Conservation (phyloP, 2,888 invertebrate species). For the Caenorhabditis doughertyi region DNA sequence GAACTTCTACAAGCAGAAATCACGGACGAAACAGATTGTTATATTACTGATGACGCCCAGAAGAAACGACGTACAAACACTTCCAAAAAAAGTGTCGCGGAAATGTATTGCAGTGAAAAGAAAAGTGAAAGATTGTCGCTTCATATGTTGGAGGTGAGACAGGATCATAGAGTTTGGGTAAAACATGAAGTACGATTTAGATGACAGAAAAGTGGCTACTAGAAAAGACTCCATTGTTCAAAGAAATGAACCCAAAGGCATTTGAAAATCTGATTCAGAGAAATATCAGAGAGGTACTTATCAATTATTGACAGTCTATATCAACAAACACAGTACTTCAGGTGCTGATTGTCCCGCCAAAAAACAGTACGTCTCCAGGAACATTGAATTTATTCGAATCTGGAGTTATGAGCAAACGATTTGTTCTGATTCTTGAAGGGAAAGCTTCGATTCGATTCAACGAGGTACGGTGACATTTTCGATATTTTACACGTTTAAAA, state of each 20-base stretch:
- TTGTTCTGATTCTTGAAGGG: constrained; percentile 93
- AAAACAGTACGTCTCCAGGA: constrained; percentile 42
- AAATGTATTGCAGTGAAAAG: constrained; percentile 56
- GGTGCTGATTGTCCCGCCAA: constrained; percentile 53
- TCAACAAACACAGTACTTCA: not conserved
- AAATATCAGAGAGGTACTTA: constrained; percentile 65
- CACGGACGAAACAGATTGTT: constrained; percentile 94
- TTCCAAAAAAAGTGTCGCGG: constrained; percentile 48
- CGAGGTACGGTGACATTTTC: constrained; percentile 26
- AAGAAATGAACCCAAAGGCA: constrained; percentile 55
- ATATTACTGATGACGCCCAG: constrained; percentile 84
- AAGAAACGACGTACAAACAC: constrained; percentile 63
- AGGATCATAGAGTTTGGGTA: not conserved
- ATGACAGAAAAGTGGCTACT: constrained; percentile 59
- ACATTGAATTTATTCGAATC: constrained; percentile 80
- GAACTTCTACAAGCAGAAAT: constrained; percentile 93
- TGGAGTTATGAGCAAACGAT: constrained; percentile 89
- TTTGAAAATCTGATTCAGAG: constrained; percentile 65
- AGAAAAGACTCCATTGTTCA: constrained; percentile 56
- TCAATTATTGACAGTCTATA: too few species aligned
- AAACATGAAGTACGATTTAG: constrained; percentile 16
- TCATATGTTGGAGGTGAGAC: constrained; percentile 53
- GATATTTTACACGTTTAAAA: not conserved
- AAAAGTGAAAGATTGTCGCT: constrained; percentile 58
- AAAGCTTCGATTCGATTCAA: constrained; percentile 84